Percentiles rank a stretch among this genome's conserved stretches.
Evolutionary conservation across 2,888 invertebrate genomes (phyloP).

Genomic region (Lasioglossum calceatum): DNA sequence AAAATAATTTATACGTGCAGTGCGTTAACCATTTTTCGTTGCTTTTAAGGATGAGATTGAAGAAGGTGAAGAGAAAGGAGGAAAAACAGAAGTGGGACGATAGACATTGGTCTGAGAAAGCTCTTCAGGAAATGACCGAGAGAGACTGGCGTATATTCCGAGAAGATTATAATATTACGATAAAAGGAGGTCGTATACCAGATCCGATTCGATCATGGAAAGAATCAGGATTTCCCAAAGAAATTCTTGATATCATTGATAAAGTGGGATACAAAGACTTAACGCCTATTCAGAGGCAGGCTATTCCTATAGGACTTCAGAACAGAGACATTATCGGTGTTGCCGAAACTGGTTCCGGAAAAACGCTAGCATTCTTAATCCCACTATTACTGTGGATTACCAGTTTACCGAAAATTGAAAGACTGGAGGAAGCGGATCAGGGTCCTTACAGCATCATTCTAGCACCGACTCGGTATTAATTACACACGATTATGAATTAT

Average conservation of each 20-base stretch:
- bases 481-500: neutral
- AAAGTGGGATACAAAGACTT: constrained; percentile 98
- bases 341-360: constrained; percentile 99
- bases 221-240: constrained; percentile 95
- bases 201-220: constrained; percentile 98
- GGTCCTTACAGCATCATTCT: constrained; percentile 99
- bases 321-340: constrained; percentile 99
- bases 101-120: constrained; percentile 99
- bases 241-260: constrained; percentile 96
- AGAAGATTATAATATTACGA: constrained; percentile 99
- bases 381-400: constrained; percentile 99
- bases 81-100: constrained; percentile 99
- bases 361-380: constrained; percentile 99
- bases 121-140: constrained; percentile 97
- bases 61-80: constrained; percentile 97
- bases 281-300: constrained; percentile 99
- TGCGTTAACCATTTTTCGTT: constrained; percentile 17
- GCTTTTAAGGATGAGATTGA: constrained; percentile 88
- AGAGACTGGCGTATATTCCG: constrained; percentile 99
- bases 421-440: constrained; percentile 95
- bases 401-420: constrained; percentile 97
- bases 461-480: constrained; percentile 93
- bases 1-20: neutral
- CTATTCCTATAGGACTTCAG: constrained; percentile 98
- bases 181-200: constrained; percentile 98